Conservation (phyloP, 2,797 vertebrate species). For the Spinus olivaceus region DNA sequence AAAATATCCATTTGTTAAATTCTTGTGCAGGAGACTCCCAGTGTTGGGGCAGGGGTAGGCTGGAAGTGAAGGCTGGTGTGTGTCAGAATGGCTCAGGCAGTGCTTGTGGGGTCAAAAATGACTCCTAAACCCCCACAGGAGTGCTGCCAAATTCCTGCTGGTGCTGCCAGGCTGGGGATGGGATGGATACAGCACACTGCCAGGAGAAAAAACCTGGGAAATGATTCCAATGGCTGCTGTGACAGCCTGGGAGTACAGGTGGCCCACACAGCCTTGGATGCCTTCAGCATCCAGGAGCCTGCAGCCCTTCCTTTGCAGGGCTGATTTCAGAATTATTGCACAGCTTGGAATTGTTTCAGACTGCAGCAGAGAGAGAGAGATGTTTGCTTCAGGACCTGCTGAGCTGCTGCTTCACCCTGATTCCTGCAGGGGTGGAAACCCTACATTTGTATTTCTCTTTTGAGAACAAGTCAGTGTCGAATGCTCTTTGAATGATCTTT, state of each 20-base stretch:
- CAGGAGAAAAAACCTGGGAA: not conserved
- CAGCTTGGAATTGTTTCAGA: not conserved
- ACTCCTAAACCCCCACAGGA: not conserved
- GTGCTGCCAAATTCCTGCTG: not conserved
- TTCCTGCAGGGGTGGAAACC: not conserved
- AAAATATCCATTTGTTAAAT: not conserved
- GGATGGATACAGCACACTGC: not conserved
- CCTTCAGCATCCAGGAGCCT: not conserved
- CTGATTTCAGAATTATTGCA: not conserved
- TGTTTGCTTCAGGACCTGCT: not conserved
- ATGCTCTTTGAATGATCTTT: not conserved
- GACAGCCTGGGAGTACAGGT: no score
- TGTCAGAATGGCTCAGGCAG: not conserved
- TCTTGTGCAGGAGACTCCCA: not conserved
- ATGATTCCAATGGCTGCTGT: not conserved
- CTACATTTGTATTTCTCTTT: not conserved
- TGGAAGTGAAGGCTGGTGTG: not conserved
- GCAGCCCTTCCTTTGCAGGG: not conserved
- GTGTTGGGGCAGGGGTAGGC: fast-evolving
- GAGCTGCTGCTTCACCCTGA: not conserved
- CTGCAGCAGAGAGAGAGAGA: not conserved
- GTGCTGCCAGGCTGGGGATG: not conserved
- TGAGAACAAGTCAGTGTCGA: not conserved
- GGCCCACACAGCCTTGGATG: not conserved
- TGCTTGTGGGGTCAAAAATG: not conserved